phyloP scores from a whole-genome alignment of 2,797 vertebrate genomes.

The Sternotherus odoratus region DNA sequence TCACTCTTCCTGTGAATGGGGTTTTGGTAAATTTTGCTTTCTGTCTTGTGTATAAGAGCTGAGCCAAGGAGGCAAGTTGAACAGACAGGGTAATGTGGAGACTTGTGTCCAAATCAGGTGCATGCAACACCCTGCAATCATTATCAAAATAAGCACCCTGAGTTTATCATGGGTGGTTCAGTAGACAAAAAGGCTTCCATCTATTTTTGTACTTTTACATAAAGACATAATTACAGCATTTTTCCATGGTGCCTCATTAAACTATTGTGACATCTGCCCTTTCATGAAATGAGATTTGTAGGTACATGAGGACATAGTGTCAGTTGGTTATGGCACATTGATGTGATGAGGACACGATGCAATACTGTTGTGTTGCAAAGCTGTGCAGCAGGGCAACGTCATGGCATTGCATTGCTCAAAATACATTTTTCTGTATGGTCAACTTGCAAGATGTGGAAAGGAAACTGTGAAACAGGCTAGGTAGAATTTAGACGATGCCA shows the following conservation, averaged over 20 bases:
- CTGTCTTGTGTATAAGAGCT: not conserved
- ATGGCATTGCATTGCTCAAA: not conserved
- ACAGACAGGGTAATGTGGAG: not conserved
- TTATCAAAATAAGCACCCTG: not conserved
- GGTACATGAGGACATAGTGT: not conserved
- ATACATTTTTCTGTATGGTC: not conserved
- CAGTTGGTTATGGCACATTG: not conserved
- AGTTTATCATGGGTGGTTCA: not conserved
- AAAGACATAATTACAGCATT: not conserved
- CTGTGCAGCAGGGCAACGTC: not conserved
- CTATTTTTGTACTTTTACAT: not conserved
- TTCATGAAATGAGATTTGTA: not conserved
- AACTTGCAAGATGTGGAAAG: not conserved
- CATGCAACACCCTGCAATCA: not conserved
- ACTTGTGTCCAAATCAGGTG: not conserved
- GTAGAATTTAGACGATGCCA: not conserved
- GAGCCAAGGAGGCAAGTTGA: not conserved
- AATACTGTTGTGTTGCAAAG: not conserved
- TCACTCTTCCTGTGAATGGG: not conserved
- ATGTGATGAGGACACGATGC: not conserved
- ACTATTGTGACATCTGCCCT: not conserved
- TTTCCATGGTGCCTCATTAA: not conserved
- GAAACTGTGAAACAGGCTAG: not conserved
- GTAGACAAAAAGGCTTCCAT: not conserved
- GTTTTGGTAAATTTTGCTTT: not conserved